Evolutionary conservation across 2,797 vertebrate genomes (phyloP), one percentile per base, ranked within the genome.

Genomic region (Pantherophis vulpinus): DNA sequence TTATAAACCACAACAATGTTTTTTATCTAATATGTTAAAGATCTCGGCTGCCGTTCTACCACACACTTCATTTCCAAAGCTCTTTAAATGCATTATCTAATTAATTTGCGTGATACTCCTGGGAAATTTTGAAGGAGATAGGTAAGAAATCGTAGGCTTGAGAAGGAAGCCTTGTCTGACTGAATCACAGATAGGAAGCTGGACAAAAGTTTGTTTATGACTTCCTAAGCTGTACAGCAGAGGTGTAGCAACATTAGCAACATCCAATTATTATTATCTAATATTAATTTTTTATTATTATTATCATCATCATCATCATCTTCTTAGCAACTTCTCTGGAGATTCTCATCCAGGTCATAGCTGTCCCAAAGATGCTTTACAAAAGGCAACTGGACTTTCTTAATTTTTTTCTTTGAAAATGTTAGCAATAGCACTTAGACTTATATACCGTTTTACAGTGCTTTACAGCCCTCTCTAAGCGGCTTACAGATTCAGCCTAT

Each of bases 121-220:
- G 91, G 93, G 79, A 93, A 74, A 79, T 37, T 91, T 91, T n/a
- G 55, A 93, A 95, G 94, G 42, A 91, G 56, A 29, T 91, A 92
- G 92, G 90, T 86, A 37, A 54, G 60, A 56, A 29, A 59, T 37
- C 9, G 0, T 13, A 58, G 37, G 11, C 42, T 20, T 23, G 55
- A 42, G 42, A 42, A 42, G 42, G 42, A 42, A 42, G 42, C 42
- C 42, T 42, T 42, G 42, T 42, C 42, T 42, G 42, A 42, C 42
- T 42, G 42, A 42, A 42, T 42, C 42, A 42, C 42, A 42, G 42
- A 42, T 42, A 42, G 42, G 42, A 42, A 42, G 42, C 42, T 42
- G 42, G 42, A 42, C 42, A 42, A 42, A 42, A 42, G 42, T 42
- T 42, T 42, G 42, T 32, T 88, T 12, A 88, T 32, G n/a, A 88